These are phyloP conservation scores for Nesometra sesokonis DNA, from an alignment of 35 echinoderm and acorn worm genomes.

Conservation along the genomic window DNA sequence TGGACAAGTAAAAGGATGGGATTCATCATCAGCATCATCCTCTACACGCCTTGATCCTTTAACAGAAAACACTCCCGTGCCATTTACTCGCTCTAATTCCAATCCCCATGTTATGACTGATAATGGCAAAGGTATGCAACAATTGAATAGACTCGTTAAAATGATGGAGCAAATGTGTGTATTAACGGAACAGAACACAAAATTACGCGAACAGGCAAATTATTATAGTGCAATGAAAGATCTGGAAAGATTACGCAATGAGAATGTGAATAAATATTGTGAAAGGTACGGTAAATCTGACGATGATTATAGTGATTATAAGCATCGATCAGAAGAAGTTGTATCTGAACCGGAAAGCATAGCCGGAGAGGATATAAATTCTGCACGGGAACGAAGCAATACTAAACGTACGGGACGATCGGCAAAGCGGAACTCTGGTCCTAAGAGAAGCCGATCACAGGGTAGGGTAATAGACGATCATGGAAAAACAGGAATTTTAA, in stretches of 20 bases:
- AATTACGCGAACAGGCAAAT: slow-evolving; percentile 73
- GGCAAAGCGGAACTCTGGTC: background rate
- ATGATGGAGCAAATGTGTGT: slow-evolving; percentile 97
- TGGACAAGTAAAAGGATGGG: background rate
- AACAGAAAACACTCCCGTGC: background rate
- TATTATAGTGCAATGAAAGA: slow-evolving; percentile 88
- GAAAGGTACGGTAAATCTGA: background rate
- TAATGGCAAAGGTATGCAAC: slow-evolving; percentile 69
- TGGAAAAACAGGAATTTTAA: background rate
- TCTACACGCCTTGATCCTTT: background rate
- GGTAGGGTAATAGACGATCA: background rate
- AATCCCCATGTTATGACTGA: slow-evolving; percentile 7
- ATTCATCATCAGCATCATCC: background rate
- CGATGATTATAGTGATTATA: background rate
- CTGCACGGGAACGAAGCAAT: background rate
- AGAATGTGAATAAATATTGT: background rate
- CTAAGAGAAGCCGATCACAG: background rate
- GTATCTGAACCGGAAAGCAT: background rate
- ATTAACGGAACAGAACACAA: slow-evolving; percentile 63
- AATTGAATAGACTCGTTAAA: slow-evolving; percentile 62
- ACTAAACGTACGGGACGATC: background rate
- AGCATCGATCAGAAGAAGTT: background rate
- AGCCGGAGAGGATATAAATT: background rate
- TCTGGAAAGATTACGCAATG: background rate
- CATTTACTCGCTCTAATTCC: background rate